Evolutionary conservation across 1,140 invertebrate species (phyloP).

Genomic region (Ptiloglossa arizonensis): DNA sequence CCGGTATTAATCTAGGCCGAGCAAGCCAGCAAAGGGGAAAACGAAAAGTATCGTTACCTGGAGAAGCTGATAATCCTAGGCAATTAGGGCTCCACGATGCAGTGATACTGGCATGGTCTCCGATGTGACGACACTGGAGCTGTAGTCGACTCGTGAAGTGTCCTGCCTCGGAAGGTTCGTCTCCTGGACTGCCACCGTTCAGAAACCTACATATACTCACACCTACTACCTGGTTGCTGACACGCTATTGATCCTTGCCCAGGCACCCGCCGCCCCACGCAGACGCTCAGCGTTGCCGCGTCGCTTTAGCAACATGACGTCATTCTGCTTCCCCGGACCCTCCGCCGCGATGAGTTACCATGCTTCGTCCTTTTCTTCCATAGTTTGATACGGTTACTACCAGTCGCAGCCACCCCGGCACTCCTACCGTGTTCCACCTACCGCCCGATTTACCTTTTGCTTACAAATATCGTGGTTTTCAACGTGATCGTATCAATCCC

Average conservation of each 20-base stretch:
- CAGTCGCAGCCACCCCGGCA: neutral
- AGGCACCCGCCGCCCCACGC: conserved; percentile 78
- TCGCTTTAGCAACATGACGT: conserved; percentile 82
- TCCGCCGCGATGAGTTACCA: neutral
- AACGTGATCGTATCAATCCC: neutral
- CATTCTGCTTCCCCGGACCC: conserved; percentile 61
- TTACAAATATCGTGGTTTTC: conserved; percentile 11
- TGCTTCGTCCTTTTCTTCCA: conserved; percentile 43
- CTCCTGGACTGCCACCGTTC: conserved; percentile 79
- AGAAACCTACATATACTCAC: conserved; percentile 76
- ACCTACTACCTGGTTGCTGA: conserved; percentile 78
- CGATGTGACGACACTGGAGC: conserved; percentile 65
- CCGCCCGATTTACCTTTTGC: neutral
- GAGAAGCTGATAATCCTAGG: conserved; percentile 77
- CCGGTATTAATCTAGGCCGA: neutral
- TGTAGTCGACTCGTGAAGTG: conserved; percentile 70
- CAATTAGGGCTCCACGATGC: conserved; percentile 70
- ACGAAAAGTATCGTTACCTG: conserved; percentile 69
- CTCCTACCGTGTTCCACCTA: conserved; percentile 1
- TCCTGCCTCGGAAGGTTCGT: conserved; percentile 78
- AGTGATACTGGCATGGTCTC: conserved; percentile 73
- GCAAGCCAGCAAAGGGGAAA: neutral
- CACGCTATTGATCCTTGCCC: conserved; percentile 81
- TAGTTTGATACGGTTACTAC: conserved; percentile 13
- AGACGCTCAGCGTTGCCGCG: conserved; percentile 79